phyloP scores from a whole-genome alignment of 2,113 vertebrate genomes.

The Notiomystis cincta region DNA sequence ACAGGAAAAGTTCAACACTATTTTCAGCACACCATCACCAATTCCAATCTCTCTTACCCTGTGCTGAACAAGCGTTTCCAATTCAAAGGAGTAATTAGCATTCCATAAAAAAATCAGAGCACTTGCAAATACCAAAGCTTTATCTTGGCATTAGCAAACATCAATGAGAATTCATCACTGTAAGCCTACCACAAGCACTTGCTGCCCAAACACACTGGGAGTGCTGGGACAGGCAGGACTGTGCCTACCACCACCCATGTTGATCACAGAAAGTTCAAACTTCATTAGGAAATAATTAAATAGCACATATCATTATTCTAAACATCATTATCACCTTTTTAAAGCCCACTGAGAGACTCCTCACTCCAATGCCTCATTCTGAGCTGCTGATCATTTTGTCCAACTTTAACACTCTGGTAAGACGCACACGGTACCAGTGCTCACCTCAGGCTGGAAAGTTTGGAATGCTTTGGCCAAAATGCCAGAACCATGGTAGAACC shows the following conservation, averaged over 20 bases:
- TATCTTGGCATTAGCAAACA: slow-evolving; percentile 35
- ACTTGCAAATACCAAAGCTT: slow-evolving; percentile 43
- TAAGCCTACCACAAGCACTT: not conserved
- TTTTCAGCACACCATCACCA: not conserved
- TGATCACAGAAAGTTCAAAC: not conserved
- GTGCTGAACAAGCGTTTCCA: slow-evolving; percentile 9
- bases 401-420: not conserved
- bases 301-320: not conserved
- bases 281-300: not conserved
- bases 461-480: not conserved
- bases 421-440: not conserved
- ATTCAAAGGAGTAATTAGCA: slow-evolving; percentile 32
- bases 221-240: not conserved
- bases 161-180: not conserved
- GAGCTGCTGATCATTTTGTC: not conserved
- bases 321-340: not conserved
- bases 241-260: rapidly evolving
- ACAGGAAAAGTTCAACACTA: not conserved
- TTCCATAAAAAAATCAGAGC: not conserved
- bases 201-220: not conserved
- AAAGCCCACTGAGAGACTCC: not conserved
- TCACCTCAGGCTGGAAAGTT: not conserved
- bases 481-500: not conserved
- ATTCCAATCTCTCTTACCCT: not conserved
- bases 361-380: not conserved